These are phyloP conservation scores for Diplazon laetatorius DNA, from an alignment of 2,888 invertebrate species.

Conservation along the genomic window DNA sequence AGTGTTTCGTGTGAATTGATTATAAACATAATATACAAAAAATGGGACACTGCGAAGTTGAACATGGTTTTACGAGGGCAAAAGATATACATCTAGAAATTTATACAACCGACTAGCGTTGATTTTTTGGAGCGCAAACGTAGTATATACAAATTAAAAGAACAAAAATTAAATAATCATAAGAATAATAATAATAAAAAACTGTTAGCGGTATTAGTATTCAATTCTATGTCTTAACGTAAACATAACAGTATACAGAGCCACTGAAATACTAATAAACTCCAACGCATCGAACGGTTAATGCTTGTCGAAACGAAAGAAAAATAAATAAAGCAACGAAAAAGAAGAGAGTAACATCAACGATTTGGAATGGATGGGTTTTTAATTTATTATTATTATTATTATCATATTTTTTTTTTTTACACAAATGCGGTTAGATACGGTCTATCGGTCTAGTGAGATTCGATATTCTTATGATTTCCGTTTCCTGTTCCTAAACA, in stretches of 20 bases:
- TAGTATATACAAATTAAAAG: slow-evolving; percentile 73
- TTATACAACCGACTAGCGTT: slow-evolving; percentile 67
- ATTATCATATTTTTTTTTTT: slow-evolving; percentile 11
- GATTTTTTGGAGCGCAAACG: slow-evolving; percentile 68
- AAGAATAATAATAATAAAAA: slow-evolving; percentile 36
- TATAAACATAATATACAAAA: slow-evolving; percentile 79
- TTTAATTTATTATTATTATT: background rate
- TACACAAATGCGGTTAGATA: slow-evolving; percentile 67
- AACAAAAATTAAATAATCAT: slow-evolving; percentile 40
- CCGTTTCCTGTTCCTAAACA: slow-evolving; percentile 33
- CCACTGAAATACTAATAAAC: slow-evolving; percentile 65
- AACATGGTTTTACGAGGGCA: slow-evolving; percentile 62
- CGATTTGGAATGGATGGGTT: slow-evolving; percentile 71
- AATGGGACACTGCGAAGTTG: slow-evolving; percentile 73
- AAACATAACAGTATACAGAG: slow-evolving; percentile 75
- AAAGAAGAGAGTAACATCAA: slow-evolving; percentile 48
- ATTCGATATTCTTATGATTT: slow-evolving; percentile 69
- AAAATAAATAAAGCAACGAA: slow-evolving; percentile 15
- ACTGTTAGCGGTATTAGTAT: slow-evolving; percentile 70
- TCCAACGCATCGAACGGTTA: slow-evolving; percentile 37
- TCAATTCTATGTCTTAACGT: slow-evolving; percentile 69
- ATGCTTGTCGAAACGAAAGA: slow-evolving; percentile 32
- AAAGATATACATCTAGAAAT: slow-evolving; percentile 74
- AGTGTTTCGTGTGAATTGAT: slow-evolving; percentile 71
- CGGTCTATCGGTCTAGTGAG: slow-evolving; percentile 69